Evolutionary conservation across 2,113 vertebrate species (phyloP).

Genomic region (Poeciliopsis occidentalis): DNA sequence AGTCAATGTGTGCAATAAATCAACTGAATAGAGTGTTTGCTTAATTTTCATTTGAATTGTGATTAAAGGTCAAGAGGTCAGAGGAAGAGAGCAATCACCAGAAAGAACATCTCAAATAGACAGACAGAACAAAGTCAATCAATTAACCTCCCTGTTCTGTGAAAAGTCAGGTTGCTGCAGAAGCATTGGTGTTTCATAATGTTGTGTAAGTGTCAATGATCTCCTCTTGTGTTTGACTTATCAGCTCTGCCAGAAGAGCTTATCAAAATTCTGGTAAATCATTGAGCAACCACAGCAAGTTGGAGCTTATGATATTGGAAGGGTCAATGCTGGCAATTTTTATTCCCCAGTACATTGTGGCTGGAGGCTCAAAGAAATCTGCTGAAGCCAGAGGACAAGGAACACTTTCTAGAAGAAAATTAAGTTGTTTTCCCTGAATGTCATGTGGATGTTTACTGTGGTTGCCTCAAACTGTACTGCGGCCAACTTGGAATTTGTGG

Average conservation of each 20-base stretch:
- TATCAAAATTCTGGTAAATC: constrained; percentile 76
- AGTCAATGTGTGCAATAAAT: background rate
- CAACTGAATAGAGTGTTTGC: background rate
- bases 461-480: constrained; percentile 17
- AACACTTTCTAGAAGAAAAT: background rate
- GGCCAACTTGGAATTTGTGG: background rate
- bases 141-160: constrained; percentile 50
- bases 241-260: constrained; percentile 70
- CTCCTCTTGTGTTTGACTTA: constrained; percentile 77
- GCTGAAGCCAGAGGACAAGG: background rate
- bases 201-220: constrained; percentile 74
- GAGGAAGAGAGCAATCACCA: constrained; percentile 12
- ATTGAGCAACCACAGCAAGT: constrained; percentile 63
- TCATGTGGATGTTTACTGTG: constrained; percentile 3
- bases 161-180: constrained; percentile 54
- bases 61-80: constrained; percentile 7
- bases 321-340: constrained; percentile 36
- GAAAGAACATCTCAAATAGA: constrained; percentile 7
- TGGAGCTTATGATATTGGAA: constrained; percentile 42
- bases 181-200: constrained; percentile 72
- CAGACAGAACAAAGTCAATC: constrained; percentile 40
- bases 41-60: constrained; percentile 9
- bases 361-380: constrained; percentile 14
- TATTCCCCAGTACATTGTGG: background rate
- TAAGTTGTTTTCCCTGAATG: constrained; percentile 17